Conservation (phyloP, 2,113 vertebrate genomes). For the Hoplias malabaricus region DNA sequence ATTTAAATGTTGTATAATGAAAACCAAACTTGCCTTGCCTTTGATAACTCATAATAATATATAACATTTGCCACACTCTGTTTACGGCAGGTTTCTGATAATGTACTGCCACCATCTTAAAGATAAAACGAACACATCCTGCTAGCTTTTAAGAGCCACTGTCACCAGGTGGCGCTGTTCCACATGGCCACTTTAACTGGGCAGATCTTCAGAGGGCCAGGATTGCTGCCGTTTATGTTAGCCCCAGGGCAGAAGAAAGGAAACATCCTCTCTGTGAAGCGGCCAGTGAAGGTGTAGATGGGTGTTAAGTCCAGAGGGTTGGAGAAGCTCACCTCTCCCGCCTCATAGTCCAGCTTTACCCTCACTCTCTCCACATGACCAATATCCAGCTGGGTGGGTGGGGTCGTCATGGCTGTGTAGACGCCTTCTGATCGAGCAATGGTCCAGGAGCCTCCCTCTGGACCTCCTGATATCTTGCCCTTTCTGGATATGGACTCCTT, state of each 20-base stretch:
- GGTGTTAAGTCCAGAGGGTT: constrained; percentile 65
- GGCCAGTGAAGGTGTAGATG: constrained; percentile 70
- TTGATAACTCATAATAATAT: no score
- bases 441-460: constrained; percentile 77
- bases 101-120: no score
- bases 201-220: constrained; percentile 72
- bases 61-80: no score
- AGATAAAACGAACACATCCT: background rate
- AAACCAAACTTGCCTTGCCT: no score
- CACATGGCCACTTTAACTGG: constrained; percentile 73
- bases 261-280: constrained; percentile 74
- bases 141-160: background rate
- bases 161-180: constrained; percentile 77
- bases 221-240: constrained; percentile 76
- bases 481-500: constrained; percentile 73
- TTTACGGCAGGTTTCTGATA: no score
- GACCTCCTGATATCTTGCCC: constrained; percentile 71
- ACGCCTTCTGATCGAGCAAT: constrained; percentile 70
- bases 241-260: constrained; percentile 79
- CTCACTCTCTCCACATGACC: constrained; percentile 63
- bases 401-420: constrained; percentile 75
- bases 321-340: constrained; percentile 72
- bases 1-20: no score
- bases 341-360: constrained; percentile 73
- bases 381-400: constrained; percentile 58